These are phyloP conservation scores for Podarcis lilfordi DNA, from an alignment of 2,797 vertebrate genomes.

Conservation along the genomic window DNA sequence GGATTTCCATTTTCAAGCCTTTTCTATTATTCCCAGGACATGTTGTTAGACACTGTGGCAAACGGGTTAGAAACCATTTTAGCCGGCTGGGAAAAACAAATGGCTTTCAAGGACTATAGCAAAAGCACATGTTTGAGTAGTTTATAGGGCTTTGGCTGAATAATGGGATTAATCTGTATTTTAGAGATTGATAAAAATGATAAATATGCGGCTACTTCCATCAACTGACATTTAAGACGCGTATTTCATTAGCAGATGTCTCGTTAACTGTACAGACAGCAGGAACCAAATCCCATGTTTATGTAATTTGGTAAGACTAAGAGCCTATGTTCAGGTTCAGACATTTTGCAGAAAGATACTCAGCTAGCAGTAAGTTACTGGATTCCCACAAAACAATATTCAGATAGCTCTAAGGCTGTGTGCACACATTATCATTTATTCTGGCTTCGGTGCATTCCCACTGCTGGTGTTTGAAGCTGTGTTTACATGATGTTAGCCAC, in stretches of 20 bases:
- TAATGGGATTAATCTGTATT: slow-evolving; percentile 31
- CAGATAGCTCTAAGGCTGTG: slow-evolving; percentile 6
- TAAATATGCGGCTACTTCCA: slow-evolving; percentile 37
- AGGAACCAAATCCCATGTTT: slow-evolving; percentile 37
- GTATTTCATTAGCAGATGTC: slow-evolving; percentile 43
- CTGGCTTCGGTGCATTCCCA: no score
- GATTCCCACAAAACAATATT: slow-evolving; percentile 23
- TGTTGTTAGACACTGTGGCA: neutral
- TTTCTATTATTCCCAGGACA: neutral
- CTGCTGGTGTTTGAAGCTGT: no score
- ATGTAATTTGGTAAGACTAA: slow-evolving; percentile 31
- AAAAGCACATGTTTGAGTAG: slow-evolving; percentile 10
- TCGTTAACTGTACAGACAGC: slow-evolving; percentile 21
- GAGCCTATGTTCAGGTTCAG: slow-evolving; percentile 18
- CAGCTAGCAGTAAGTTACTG: slow-evolving; percentile 24
- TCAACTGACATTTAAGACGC: slow-evolving; percentile 33
- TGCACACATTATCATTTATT: no score
- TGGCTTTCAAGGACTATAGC: slow-evolving; percentile 7
- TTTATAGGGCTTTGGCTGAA: slow-evolving; percentile 17
- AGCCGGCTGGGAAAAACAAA: slow-evolving; percentile 10
- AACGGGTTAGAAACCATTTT: slow-evolving; percentile 14
- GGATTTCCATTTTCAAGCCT: neutral
- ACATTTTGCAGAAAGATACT: slow-evolving; percentile 32
- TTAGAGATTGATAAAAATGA: slow-evolving; percentile 33
- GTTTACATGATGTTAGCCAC: no score